Base-by-base conservation (phyloP, 2,888 invertebrate species). In the Tenthredo notha region DNA sequence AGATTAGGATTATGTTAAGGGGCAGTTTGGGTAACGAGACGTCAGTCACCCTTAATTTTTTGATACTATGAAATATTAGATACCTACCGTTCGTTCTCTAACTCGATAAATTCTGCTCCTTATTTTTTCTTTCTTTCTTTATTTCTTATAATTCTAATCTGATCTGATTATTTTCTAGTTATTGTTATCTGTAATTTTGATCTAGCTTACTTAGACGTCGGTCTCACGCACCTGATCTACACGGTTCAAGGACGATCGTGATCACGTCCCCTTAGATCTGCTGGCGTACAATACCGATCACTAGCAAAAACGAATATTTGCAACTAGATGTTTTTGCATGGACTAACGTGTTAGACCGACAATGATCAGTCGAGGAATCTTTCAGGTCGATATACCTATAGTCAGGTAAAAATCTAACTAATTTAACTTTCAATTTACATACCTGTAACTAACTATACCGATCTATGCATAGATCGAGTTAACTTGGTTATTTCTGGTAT, bases 141-240 rank as follows among this genome's bases (percentile, higher is more conserved):
- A 2, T 33, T 29, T 5, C 67, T 15, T 33, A 6, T 33, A 1
- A 33, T 67, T 67, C 29, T 12, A 33, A 67, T 67, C 37, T 37
- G 21, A 74, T 74, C 43, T 12, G 12, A 47, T 37, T 37, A 74
- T 43, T n/a, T 12, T 10, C 43, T 7, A 7, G 67, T 25, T 40
- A 29, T 77, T 54, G 29, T 77, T 25, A 77, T 77, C 77, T 54
- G 15, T 5, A 33, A 50, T 50, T 77, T 21, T n/a, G 37, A 77
- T 54, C 77, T 33, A 7, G 33, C 50, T 15, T 33, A 25, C 50
- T 15, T 33, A 25, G 61, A 25, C 33, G 47, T 33, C 33, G 33
- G 54, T 77, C 77, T 77, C 77, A 77, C 77, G 77, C 54, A 77
- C 77, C 77, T 77, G 29, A 47, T 77, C 47, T 21, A 77, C 29